phyloP scores from a whole-genome alignment of 2,113 vertebrate genomes.

The Lontra canadensis region DNA sequence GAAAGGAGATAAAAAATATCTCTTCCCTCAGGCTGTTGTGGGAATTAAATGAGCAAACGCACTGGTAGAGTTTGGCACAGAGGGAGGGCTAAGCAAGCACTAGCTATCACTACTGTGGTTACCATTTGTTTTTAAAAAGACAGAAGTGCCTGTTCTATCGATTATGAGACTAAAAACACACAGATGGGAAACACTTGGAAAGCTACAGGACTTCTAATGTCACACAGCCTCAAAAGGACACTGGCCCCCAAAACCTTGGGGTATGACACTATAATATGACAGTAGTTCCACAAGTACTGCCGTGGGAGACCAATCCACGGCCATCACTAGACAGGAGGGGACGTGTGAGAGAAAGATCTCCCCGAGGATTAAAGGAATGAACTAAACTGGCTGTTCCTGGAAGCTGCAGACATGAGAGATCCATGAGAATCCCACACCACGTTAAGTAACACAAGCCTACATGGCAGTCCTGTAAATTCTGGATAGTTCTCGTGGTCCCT shows the following conservation, averaged over 20 bases:
- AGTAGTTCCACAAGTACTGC: not conserved
- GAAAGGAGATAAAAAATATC: not conserved
- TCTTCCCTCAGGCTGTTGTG: not conserved
- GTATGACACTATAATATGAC: not conserved
- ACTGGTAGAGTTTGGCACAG: not conserved
- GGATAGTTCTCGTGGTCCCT: not conserved
- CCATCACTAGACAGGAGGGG: not conserved
- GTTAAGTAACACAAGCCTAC: not conserved
- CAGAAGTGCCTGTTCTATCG: not conserved
- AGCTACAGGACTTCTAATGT: not conserved
- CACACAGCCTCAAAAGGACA: not conserved
- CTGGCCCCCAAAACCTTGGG: not conserved
- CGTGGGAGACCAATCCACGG: not conserved
- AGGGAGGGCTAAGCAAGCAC: not conserved
- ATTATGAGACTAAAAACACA: conserved; percentile 23
- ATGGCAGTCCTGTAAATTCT: not conserved
- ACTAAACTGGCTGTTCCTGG: not conserved
- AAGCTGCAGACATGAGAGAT: not conserved
- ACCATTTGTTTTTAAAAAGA: not conserved
- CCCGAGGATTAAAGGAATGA: not conserved
- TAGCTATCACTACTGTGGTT: not conserved
- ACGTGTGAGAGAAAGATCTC: not conserved
- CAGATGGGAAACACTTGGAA: not conserved
- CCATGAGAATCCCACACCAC: not conserved
- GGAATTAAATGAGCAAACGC: not conserved